Conservation (phyloP, 2,888 invertebrate species). For the Galeruca laticollis region DNA sequence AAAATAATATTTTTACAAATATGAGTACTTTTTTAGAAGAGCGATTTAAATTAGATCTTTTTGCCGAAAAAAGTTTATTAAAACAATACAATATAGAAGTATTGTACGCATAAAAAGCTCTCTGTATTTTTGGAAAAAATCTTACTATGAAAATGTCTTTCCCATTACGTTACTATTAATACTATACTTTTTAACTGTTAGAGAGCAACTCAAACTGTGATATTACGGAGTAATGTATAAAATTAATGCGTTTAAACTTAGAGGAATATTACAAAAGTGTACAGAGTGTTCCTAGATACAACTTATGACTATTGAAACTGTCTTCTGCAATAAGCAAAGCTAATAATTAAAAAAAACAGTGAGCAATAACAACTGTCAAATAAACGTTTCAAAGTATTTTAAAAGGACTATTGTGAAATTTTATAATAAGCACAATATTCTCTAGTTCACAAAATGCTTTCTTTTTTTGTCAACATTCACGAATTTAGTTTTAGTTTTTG, state of each 20-base stretch:
- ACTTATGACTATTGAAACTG: neutral
- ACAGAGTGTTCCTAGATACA: constrained; percentile 15
- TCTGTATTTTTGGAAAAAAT: constrained; percentile 27
- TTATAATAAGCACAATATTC: too few relatives aligned
- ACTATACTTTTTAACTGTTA: constrained; percentile 12
- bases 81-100: constrained; percentile 18
- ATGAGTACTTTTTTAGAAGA: neutral
- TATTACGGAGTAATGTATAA: constrained; percentile 50
- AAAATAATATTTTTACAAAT: too few relatives aligned
- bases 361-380: too few relatives aligned
- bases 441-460: too few relatives aligned
- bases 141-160: constrained; percentile 29
- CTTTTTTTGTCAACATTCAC: too few relatives aligned
- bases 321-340: neutral
- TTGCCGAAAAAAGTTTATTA: constrained; percentile 26
- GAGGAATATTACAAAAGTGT: constrained; percentile 47
- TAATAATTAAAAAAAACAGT: too few relatives aligned
- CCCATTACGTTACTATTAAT: constrained; percentile 9
- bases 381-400: too few relatives aligned
- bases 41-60: constrained; percentile 24
- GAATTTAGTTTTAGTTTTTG: too few relatives aligned
- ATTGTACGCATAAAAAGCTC: constrained; percentile 31
- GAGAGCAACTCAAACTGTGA: constrained; percentile 54
- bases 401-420: too few relatives aligned
- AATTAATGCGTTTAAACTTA: constrained; percentile 53